Percentiles rank a stretch among this genome's conserved stretches.
phyloP scores from a whole-genome alignment of 2,113 vertebrate species.

The Chionis minor region DNA sequence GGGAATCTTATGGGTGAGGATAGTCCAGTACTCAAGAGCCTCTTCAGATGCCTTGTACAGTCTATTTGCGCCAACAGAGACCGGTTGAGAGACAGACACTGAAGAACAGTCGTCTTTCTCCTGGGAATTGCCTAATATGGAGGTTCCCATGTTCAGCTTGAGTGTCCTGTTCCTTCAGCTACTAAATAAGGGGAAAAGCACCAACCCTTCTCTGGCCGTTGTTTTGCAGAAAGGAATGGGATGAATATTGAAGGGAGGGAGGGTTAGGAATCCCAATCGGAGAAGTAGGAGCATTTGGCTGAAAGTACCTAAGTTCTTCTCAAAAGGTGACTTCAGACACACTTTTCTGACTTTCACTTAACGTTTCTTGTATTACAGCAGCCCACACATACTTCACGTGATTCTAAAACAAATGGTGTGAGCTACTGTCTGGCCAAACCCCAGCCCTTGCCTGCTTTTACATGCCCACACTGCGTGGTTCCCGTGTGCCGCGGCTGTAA shows the following conservation, averaged over 20 bases:
- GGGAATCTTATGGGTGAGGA: neutral
- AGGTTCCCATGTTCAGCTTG: neutral
- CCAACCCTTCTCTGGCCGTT: neutral
- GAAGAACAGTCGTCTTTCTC: neutral
- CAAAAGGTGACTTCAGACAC: neutral
- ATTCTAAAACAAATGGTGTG: neutral
- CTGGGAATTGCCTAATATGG: neutral
- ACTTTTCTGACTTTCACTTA: neutral
- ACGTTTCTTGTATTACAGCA: neutral
- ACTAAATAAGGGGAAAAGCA: neutral
- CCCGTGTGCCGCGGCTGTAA: accelerated
- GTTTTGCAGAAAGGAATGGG: neutral
- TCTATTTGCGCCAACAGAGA: neutral
- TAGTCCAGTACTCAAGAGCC: neutral
- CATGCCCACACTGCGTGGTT: neutral
- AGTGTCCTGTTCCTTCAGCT: neutral
- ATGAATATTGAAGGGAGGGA: neutral
- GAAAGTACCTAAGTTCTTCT: neutral
- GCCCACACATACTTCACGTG: neutral
- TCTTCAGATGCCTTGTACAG: neutral
- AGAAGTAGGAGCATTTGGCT: neutral
- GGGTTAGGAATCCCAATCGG: neutral
- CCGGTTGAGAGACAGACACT: neutral
- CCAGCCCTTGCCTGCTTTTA: neutral
- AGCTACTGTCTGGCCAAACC: neutral